Base-by-base conservation (phyloP, 2,797 vertebrate genomes). In the Cirrhinus mrigala region DNA sequence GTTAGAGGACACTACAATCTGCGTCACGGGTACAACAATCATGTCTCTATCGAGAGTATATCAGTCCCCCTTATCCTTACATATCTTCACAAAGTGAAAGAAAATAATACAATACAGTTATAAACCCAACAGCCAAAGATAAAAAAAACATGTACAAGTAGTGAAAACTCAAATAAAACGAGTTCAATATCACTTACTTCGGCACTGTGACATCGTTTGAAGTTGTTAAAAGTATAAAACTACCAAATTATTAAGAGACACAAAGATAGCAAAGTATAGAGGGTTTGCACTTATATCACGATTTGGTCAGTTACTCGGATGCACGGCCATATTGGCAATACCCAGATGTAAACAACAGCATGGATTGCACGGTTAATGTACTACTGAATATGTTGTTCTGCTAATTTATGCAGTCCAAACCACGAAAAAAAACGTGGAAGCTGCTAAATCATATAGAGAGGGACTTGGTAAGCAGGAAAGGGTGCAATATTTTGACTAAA, bases 1-100 rank as follows among this genome's bases (percentile, higher is more conserved):
- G 84, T 68, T 78, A 83, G 37, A 69, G 10, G 64, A 89, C n/a
- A 86, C 88, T 60, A 37, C 9, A 20, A 22, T 62, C 71, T 87
- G 81, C 73, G 6, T 84, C 73, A 82, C 1, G 3, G 58, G 44
- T 24, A 64, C 44, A 84, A 79, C 37, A 84, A 79, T 56, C 24
- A 0, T 8, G 0, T 14, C 44, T 73, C n/a, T 73, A 29, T 22
- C 68, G 1, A 15, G 20, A 29, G 27, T 60, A 40, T 58, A 37
- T 40, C 27, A 75, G 58, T 24, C 44, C 20, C 40, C 18, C 46
- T 40, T 76, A 24, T n/a, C 10, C 54, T 82, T 60, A 15, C 37
- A 60, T 73, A 82, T 6, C 33, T 29, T 48, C 27, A 37, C 44
- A 50, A 79, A 66, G 12, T 18, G 16, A 78, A 56, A 56, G n/a